phyloP scores from a whole-genome alignment of 1,140 invertebrate species.

The Onthophagus taurus region DNA sequence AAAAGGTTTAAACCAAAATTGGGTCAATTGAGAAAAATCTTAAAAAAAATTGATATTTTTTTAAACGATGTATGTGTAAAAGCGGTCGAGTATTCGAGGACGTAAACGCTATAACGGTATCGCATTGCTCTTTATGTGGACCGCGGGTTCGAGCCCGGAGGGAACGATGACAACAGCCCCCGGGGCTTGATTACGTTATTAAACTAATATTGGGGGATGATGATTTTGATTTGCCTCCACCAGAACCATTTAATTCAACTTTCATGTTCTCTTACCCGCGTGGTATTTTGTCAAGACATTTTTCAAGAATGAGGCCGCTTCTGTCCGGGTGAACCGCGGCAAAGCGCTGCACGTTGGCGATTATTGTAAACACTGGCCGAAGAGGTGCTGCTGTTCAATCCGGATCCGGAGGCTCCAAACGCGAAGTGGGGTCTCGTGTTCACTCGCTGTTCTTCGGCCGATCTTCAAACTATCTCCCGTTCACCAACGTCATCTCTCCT shows the following conservation, averaged over 20 bases:
- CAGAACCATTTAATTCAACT: no score
- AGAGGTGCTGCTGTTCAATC: no score
- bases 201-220: background rate
- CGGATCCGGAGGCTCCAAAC: no score
- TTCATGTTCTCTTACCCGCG: background rate
- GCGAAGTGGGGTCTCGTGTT: no score
- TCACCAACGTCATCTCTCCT: no score
- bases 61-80: background rate
- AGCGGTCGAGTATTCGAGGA: no score
- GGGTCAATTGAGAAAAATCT: constrained; percentile 1
- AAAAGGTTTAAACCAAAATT: background rate
- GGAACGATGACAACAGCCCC: background rate
- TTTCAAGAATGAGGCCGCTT: background rate
- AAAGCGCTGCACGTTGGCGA: no score
- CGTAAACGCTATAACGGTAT: background rate
- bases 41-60: constrained; percentile 13
- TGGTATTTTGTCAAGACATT: background rate
- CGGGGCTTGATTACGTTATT: background rate
- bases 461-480: no score
- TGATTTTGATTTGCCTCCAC: no score
- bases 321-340: no score
- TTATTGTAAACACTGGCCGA: no score
- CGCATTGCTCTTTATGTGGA: background rate
- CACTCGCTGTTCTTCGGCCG: no score
- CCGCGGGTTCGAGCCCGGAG: background rate